Percentiles rank a stretch among this genome's conserved stretches.
These are phyloP conservation scores for Alauda arvensis DNA, from an alignment of 2,797 vertebrate species.

Conservation along the genomic window DNA sequence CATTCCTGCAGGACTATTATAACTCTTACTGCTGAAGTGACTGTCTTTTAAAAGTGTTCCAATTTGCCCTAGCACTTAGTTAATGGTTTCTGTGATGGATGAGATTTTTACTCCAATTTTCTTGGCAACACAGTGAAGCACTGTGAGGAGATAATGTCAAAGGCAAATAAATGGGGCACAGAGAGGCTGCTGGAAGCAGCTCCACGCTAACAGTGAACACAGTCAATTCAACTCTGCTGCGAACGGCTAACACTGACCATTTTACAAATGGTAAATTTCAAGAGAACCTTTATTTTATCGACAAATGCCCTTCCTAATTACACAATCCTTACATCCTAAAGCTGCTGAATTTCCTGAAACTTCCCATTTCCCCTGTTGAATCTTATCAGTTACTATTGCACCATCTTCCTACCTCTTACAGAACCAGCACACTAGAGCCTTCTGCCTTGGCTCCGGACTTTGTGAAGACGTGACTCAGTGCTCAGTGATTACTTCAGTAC, in stretches of 20 bases:
- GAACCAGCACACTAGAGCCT: neutral
- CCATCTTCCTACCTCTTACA: neutral
- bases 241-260: neutral
- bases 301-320: neutral
- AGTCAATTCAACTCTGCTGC: neutral
- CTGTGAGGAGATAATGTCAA: neutral
- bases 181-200: neutral
- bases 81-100: neutral
- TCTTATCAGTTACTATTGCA: neutral
- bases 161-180: neutral
- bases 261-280: neutral
- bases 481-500: neutral
- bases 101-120: constrained; percentile 4
- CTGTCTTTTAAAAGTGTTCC: neutral
- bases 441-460: neutral
- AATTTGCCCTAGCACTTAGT: neutral
- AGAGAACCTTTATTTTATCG: neutral
- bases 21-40: neutral
- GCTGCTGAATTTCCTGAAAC: neutral
- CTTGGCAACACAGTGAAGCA: neutral
- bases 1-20: neutral
- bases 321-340: neutral
- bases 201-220: neutral
- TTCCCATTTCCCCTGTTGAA: neutral
- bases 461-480: neutral